Evolutionary conservation across 2,888 invertebrate species (phyloP), one percentile per base, ranked within the genome.

Genomic region (Pachliopta kotzebuea): DNA sequence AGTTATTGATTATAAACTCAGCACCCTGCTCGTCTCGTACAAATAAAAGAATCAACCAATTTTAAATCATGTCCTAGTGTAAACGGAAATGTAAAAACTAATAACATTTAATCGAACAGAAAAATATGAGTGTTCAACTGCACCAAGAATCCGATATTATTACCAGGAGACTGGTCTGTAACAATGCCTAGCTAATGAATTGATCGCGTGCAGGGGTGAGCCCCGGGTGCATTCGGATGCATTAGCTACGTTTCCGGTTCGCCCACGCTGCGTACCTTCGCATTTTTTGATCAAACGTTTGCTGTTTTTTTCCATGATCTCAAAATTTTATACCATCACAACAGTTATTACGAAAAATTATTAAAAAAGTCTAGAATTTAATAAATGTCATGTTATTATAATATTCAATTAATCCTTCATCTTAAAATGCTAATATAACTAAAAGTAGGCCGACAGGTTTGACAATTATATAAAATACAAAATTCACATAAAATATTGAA

Each of bases 221-320:
- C 79, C 76, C 74, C 79, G 84, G 84, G 80, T 86, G 89, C 86
- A 88, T 86, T 88, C 88, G 90, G 88, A 86, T 91, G 92, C 92
- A 92, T 92, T 92, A 92, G 89, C 78, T 71, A 71, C 75, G 83
- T 84, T 92, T 92, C 92, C 92, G 90, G 87, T 77, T 77, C 68
- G 71, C 74, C 75, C 76, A 78, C 65, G 62, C 24, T 66, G 61
- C 62, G 60, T 56, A 66, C 67, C 65, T 67, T 65, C 66, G 62
- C 63, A 20, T 71, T 74, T 73, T 62, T 62, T 20, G 62, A 52
- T 53, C 31, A 57, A 57, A 63, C 57, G 57, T 57, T 24, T 52
- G 7, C 42, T 21, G 14, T 49, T 20, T 49, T 49, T 37, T 37
- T 37, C 14, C 37, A 14, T 11, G 0, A 37, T 14, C 14, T 37